Evolutionary conservation across 2,113 vertebrate genomes (phyloP).

Genomic region (Ptychochromis oligacanthus): DNA sequence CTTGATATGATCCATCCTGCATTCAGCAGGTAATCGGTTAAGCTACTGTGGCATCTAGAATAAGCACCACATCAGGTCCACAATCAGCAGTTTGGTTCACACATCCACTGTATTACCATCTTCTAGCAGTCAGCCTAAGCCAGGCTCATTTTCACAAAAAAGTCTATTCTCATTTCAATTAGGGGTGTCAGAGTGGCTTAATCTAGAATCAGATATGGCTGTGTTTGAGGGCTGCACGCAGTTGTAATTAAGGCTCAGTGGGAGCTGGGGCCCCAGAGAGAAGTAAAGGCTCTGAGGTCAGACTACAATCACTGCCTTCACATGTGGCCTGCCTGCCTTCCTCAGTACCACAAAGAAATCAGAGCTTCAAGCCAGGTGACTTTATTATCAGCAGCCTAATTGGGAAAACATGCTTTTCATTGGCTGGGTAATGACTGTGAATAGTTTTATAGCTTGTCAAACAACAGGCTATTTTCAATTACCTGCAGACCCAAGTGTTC

Average conservation of each 20-base stretch:
- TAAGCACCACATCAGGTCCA: constrained; percentile 14
- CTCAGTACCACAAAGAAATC: constrained; percentile 17
- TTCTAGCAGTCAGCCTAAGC: not conserved
- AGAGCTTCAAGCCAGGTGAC: constrained; percentile 63
- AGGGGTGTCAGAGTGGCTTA: constrained; percentile 53
- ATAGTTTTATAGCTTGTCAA: constrained; percentile 74
- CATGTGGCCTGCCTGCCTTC: constrained; percentile 30
- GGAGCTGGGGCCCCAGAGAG: constrained; percentile 40
- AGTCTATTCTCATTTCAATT: constrained; percentile 55
- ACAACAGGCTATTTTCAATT: constrained; percentile 75
- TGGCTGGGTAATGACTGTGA: constrained; percentile 71
- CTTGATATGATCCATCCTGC: constrained; percentile 21
- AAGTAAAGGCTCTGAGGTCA: constrained; percentile 52
- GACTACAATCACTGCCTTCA: constrained; percentile 52
- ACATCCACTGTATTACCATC: constrained; percentile 16
- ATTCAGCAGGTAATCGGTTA: constrained; percentile 52
- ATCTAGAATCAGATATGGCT: constrained; percentile 60
- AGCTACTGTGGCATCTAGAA: constrained; percentile 9
- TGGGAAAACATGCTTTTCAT: constrained; percentile 69
- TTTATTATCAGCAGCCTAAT: constrained; percentile 67
- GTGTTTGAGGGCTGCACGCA: constrained; percentile 23
- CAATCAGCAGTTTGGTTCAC: constrained; percentile 21
- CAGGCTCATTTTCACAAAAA: constrained; percentile 36
- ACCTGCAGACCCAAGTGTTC: constrained; percentile 47
- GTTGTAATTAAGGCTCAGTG: constrained; percentile 63